Evolutionary conservation across 37 sponge, comb jelly and placozoan species (phyloP), one percentile per base, ranked within the genome.

Genomic region (Petrosia ficiformis): DNA sequence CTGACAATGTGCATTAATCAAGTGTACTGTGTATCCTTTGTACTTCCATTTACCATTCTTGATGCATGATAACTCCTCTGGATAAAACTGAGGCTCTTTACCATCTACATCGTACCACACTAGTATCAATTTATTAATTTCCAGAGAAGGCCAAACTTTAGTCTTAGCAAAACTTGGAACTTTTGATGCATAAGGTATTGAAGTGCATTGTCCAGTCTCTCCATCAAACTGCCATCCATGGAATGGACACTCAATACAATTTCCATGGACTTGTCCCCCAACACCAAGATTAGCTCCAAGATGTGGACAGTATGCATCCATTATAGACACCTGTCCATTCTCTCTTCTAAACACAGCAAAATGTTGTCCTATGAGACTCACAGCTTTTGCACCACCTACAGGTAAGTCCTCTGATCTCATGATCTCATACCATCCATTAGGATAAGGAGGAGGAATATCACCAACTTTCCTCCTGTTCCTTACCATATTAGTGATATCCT

Each of bases 71-170:
- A 88, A 57, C 59, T 78, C 80, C 31, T 77, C 79, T 38, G 79
- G 83, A 0, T 35, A 8, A 58, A 67, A 88, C 10, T 6, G 22
- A 35, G 89, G 89, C 24, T 88, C 89, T 10, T 36, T 52, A 16
- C 75, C 80, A 79, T 88, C 89, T 0, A 84, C 89, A 77, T 88
- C 75, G 41, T 78, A 78, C 89, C 89, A 88, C 35, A 88, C 71
- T 16, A 67, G 58, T 56, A 88, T 77, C 14, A 40, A 6, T 0
- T 64, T 74, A 39, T 88, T 77, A 22, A 42, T 31, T 67, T 88
- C 89, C 4, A 78, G 0, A 21, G 65, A 72, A 5, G 73, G 73
- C 83, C 83, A 82, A 14, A 71, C 43, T 41, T 78, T 82, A n/a
- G 44, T 65, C 61, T 82, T 82, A 1, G 84, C 89, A 63, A 73